Evolutionary conservation across 2,888 invertebrate species (phyloP), one percentile per base, ranked within the genome.

Genomic region (Sesamia inferens): DNA sequence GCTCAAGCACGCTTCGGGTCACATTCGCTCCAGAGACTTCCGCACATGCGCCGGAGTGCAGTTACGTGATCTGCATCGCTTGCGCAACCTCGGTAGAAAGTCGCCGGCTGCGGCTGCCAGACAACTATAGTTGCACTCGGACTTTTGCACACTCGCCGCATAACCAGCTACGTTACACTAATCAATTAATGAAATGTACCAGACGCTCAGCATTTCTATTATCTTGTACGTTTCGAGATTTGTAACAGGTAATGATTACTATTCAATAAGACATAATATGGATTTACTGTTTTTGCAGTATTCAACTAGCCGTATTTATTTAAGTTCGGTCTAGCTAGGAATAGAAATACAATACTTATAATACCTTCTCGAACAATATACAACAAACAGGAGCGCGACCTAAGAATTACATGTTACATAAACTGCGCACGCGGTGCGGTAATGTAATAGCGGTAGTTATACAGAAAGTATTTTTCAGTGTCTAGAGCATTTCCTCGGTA

Each of bases 41-140:
- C 95, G 96, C 93, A 92, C 92, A 93, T 93, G 93, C 92, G 89
- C 88, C 88, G 87, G 91, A 92, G 92, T 93, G 93, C 93, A 93
- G 94, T 96, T 96, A 96, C 96, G 95, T 95, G 95, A 95, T 94
- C 94, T 94, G 94, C 95, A 95, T 93, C 91, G 92, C 85, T 96
- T 96, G 92, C 95, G 94, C 94, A 96, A 96, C 90, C 89, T 88
- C 90, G 86, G 92, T 95, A 96, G 96, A 96, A 96, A 96, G 96
- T 95, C 93, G 91, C 91, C 90, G 88, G 77, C 87, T 91, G 89
- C 71, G 80, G 81, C 81, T 81, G 84, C 83, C 89, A 89, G 88
- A 92, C 91, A 90, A 88, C 92, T 91, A 31, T 31, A 91, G 92
- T 93, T 95, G 95, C 94, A 95, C 88, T 94, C 92, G 92, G 92